phyloP scores from a whole-genome alignment of 2,797 vertebrate species.

The Peromyscus eremicus region DNA sequence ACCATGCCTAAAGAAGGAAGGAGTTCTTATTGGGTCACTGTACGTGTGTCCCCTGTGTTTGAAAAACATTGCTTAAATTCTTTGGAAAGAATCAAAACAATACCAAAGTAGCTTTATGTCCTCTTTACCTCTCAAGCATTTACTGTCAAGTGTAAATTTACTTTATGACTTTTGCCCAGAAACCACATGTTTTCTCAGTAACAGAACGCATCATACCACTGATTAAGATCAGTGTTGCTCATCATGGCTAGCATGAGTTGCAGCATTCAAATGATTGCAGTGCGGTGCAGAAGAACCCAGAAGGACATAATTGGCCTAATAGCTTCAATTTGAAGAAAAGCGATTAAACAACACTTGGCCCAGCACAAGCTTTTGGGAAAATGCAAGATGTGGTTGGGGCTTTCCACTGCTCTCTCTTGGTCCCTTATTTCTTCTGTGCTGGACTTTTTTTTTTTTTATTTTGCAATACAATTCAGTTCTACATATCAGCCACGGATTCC shows the following conservation, averaged over 20 bases:
- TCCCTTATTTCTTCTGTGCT: neutral
- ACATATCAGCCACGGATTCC: no score
- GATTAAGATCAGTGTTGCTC: slow-evolving; percentile 45
- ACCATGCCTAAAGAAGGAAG: neutral
- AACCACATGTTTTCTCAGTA: slow-evolving; percentile 44
- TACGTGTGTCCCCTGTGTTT: neutral
- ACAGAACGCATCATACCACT: neutral
- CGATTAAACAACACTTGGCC: neutral
- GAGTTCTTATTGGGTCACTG: neutral
- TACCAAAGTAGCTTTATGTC: neutral
- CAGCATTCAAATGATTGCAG: neutral
- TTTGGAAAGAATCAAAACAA: slow-evolving; percentile 27
- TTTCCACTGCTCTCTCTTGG: neutral
- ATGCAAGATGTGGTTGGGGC: neutral
- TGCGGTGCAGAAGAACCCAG: slow-evolving; percentile 31
- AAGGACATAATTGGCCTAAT: neutral
- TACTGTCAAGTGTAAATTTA: neutral
- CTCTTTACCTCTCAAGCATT: slow-evolving; percentile 8
- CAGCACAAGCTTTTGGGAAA: neutral
- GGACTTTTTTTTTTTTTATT: no score
- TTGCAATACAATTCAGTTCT: no score
- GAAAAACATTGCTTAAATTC: neutral
- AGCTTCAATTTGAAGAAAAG: slow-evolving; percentile 39
- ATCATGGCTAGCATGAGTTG: neutral
- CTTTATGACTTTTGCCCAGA: neutral